Evolutionary conservation across 2,113 vertebrate genomes (phyloP), one percentile per base, ranked within the genome.

Genomic region (Zosterops borbonicus): DNA sequence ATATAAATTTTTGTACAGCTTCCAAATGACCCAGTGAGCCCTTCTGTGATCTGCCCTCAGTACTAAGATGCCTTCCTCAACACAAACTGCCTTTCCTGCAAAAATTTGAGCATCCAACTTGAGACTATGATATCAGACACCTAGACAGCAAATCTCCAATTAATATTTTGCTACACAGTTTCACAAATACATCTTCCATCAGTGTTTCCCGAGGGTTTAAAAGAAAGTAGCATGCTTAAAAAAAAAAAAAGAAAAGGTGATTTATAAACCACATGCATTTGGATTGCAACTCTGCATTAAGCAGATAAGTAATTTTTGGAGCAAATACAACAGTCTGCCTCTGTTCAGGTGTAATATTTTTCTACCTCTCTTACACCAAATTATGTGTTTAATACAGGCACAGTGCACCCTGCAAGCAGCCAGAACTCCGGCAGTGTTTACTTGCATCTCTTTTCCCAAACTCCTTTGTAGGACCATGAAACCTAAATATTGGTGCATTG

Each of bases 401-500:
- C 47, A 14, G 60, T 4, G 52, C 35, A 33, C 22, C 60, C 70
- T 46, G 56, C 22, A 71, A 68, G 28, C 44, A 94, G 52, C 33
- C 64, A 80, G 85, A 58, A 69, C 67, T 76, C 60, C 44, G 33
- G 24, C 68, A 42, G 74, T 10, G 62, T 62, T 90, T 29, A 60
- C 27, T 25, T 70, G 59, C 39, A 55, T 70, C 14, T 67, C 55
- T 90, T 67, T 80, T 78, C 63, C 25, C n/a, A 68, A 93, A 62
- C 17, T 88, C 83, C 56, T 93, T 77, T 74, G 47, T 4, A 83
- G 50, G 47, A 67, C 71, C 55, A 23, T 10, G 83, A 77, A 80
- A 90, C 64, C 71, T 47, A 90, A 91, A 80, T 70, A 70, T 3
- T 95, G 94, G 93, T 97, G 96, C 96, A 96, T 63, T 96, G 95